Evolutionary conservation across 2,113 vertebrate species (phyloP).

Genomic region (Pangasianodon hypophthalmus): DNA sequence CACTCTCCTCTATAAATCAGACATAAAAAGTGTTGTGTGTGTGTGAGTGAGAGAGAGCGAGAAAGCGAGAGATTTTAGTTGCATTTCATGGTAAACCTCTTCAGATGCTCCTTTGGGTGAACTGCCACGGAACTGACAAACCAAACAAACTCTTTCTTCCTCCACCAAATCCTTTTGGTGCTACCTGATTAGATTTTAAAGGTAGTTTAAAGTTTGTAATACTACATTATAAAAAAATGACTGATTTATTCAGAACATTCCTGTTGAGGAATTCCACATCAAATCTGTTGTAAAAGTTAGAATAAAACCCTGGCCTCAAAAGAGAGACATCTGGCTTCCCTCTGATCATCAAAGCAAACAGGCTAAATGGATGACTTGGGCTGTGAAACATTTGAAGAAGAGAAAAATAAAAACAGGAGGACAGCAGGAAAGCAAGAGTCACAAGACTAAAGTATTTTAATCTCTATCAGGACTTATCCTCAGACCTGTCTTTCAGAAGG

Average conservation of each 20-base stretch:
- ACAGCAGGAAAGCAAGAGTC: conserved; percentile 50
- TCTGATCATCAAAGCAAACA: conserved; percentile 44
- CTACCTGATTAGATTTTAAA: not conserved
- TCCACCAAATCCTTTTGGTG: not conserved
- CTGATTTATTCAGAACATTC: not conserved
- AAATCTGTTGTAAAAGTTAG: not conserved
- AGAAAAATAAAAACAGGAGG: conserved; percentile 46
- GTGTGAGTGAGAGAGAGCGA: not conserved
- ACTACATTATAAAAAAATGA: not conserved
- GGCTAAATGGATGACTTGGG: conserved; percentile 25
- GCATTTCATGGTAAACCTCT: not conserved
- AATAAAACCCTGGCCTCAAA: not conserved
- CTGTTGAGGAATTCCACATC: not conserved
- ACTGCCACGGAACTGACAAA: not conserved
- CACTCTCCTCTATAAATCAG: conserved; percentile 42
- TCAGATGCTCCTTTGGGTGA: not conserved
- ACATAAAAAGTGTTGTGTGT: not conserved
- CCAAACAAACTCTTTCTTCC: not conserved
- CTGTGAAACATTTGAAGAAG: conserved; percentile 15
- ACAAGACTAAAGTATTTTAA: conserved; percentile 58
- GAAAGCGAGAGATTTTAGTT: not conserved
- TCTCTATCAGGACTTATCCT: conserved; percentile 42
- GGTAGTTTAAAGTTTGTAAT: not conserved
- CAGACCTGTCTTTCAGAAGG: conserved; percentile 27
- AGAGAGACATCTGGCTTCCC: conserved; percentile 22